Evolutionary conservation across 2,113 vertebrate genomes (phyloP).

Genomic region (Cyphomyrus plagiostoma): DNA sequence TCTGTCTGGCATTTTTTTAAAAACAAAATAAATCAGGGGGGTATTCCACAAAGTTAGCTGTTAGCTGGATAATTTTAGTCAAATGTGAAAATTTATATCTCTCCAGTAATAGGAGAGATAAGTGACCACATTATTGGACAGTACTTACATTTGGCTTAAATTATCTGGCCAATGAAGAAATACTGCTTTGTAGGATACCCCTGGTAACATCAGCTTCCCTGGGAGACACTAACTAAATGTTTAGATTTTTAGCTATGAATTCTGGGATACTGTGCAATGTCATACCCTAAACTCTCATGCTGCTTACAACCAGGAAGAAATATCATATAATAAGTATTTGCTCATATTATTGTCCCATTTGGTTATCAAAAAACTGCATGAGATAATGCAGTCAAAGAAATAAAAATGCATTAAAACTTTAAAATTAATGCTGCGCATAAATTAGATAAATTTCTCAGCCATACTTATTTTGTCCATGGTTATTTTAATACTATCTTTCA

Average conservation of each 20-base stretch:
- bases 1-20: no score
- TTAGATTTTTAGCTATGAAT: not conserved
- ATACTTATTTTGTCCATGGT: not conserved
- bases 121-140: not conserved
- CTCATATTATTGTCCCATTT: not conserved
- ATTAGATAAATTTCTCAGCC: not conserved
- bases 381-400: not conserved
- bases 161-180: not conserved
- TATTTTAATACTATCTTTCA: not conserved
- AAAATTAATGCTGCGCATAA: not conserved
- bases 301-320: not conserved
- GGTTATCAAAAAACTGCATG: not conserved
- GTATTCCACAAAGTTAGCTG: no score
- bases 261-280: not conserved
- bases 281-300: not conserved
- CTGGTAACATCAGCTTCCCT: not conserved
- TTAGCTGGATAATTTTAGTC: no score
- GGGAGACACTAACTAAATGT: not conserved
- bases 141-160: not conserved
- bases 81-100: no score
- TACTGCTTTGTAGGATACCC: not conserved
- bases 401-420: not conserved
- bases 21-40: no score
- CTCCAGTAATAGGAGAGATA: no score
- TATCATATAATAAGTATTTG: not conserved